Evolutionary conservation across 2,888 invertebrate genomes (phyloP).

Genomic region (Apodemia zela): DNA sequence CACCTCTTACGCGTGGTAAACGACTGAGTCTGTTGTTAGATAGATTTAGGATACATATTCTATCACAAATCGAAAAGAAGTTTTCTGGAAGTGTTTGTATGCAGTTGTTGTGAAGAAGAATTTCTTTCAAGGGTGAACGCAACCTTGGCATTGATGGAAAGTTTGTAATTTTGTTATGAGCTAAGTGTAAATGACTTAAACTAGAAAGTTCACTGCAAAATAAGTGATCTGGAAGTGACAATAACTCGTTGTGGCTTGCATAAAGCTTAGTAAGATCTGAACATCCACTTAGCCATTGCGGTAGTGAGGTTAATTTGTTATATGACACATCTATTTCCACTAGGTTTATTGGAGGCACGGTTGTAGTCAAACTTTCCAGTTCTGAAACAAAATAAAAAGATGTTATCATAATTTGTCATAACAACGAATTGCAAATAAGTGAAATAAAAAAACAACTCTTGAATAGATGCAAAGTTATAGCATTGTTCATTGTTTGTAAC

Average conservation of each 20-base stretch:
- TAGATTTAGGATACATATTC: constrained; percentile 85
- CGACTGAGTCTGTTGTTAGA: constrained; percentile 89
- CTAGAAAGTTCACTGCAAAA: constrained; percentile 87
- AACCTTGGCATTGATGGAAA: constrained; percentile 86
- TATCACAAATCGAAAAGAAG: constrained; percentile 85
- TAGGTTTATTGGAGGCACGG: constrained; percentile 85
- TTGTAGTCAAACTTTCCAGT: constrained; percentile 85
- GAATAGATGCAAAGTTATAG: no score
- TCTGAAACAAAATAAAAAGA: constrained; percentile 72
- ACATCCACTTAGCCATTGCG: constrained; percentile 89
- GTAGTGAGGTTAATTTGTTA: constrained; percentile 86
- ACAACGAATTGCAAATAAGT: no score
- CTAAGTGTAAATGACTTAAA: constrained; percentile 86
- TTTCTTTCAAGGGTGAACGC: constrained; percentile 83
- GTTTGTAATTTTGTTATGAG: constrained; percentile 87
- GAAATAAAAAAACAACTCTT: no score
- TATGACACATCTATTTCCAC: constrained; percentile 89
- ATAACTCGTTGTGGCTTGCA: constrained; percentile 87
- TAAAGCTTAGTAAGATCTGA: constrained; percentile 85
- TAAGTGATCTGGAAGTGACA: constrained; percentile 85
- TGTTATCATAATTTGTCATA: no score
- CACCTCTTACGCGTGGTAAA: constrained; percentile 82
- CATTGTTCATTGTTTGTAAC: no score
- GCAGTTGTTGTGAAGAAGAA: constrained; percentile 89
- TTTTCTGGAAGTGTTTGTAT: constrained; percentile 87